Evolutionary conservation across 2,797 vertebrate genomes (phyloP).

Genomic region (Cyclura pinguis): DNA sequence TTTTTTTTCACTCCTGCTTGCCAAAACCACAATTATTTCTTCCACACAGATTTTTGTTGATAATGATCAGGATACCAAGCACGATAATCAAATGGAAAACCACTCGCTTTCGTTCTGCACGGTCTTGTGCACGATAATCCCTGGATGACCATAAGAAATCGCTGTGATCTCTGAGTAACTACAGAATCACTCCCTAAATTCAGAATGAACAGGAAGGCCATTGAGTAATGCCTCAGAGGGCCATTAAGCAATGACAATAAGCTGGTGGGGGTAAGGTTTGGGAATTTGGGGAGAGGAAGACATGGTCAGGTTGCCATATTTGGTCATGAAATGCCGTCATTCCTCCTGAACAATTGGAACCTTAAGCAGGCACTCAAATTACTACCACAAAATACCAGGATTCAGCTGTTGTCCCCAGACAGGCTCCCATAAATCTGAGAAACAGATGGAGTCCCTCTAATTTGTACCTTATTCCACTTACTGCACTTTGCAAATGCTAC

Average conservation of each 20-base stretch:
- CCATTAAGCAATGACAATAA: not conserved
- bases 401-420: constrained; percentile 32
- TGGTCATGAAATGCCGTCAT: constrained; percentile 12
- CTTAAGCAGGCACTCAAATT: constrained; percentile 15
- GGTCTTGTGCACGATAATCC: not conserved
- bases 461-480: constrained; percentile 18
- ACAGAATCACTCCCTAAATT: not conserved
- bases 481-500: constrained; percentile 13
- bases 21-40: constrained; percentile 21
- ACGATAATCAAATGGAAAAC: constrained; percentile 7
- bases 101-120: not conserved
- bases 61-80: not conserved
- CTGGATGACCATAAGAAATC: not conserved
- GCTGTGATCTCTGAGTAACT: not conserved
- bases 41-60: not conserved
- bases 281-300: not conserved
- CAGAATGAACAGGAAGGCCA: not conserved
- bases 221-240: constrained; percentile 6
- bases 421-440: constrained; percentile 36
- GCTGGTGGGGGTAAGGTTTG: not conserved
- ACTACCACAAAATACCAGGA: constrained; percentile 20
- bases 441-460: constrained; percentile 22
- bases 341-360: constrained; percentile 12
- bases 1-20: not conserved
- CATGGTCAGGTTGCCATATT: constrained; percentile 25